phyloP scores from a whole-genome alignment of 2,113 vertebrate species.

The Campylorhamphus procurvoides region DNA sequence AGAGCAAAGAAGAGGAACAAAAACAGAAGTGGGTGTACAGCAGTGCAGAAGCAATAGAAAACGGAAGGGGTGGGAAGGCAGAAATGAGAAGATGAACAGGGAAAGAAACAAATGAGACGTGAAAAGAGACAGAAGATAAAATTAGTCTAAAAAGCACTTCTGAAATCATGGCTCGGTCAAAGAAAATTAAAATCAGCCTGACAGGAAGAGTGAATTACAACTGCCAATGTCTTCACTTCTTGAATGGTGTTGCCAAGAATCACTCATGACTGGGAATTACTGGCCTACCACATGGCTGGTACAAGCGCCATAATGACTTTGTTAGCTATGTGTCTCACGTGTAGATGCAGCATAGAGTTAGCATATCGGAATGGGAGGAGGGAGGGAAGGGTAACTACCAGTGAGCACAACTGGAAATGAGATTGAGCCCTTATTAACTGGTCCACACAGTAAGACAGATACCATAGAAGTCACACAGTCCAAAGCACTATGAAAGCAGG shows the following conservation, averaged over 20 bases:
- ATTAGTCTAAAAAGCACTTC: constrained; percentile 4
- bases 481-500: not conserved
- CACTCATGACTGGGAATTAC: not conserved
- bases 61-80: constrained; percentile 32
- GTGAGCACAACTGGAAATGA: not conserved
- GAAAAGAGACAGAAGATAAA: constrained; percentile 39
- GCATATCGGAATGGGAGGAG: not conserved
- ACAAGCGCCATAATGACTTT: not conserved
- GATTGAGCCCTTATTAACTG: not conserved
- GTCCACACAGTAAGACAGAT: not conserved
- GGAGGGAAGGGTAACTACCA: not conserved
- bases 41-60: not conserved
- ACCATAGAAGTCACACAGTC: not conserved
- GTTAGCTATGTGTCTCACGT: not conserved
- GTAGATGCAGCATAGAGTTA: not conserved
- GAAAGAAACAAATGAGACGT: constrained; percentile 21
- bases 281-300: rapidly evolving
- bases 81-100: not conserved
- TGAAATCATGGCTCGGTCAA: constrained; percentile 25
- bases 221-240: not conserved
- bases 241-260: not conserved
- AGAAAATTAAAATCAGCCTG: constrained; percentile 19
- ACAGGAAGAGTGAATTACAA: constrained; percentile 21
- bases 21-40: constrained; percentile 50
- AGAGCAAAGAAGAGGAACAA: constrained; percentile 14